Base-by-base conservation (phyloP, 2,888 invertebrate species). In the Pimpla rufipes region DNA sequence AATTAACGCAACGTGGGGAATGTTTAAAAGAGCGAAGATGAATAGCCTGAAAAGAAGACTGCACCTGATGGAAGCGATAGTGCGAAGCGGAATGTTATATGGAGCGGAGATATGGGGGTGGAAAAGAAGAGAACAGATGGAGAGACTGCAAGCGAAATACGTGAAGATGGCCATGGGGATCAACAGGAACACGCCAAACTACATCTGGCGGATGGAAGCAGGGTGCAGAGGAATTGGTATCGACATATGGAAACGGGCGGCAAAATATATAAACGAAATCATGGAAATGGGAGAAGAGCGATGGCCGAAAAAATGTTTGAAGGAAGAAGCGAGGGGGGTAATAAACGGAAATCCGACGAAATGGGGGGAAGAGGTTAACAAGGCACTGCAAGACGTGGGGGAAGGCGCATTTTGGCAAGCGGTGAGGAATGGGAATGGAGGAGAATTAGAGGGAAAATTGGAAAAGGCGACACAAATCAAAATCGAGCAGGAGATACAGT, bases 11-110 rank as follows among this genome's bases (percentile, higher is more conserved):
- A 45, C 59, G 55, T 79, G 67, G 70, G 55, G 70, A 10, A 67
- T 62, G 11, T 77, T 42, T 21, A 37, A 77, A 50, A 37, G 57
- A 47, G 40, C 52, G 13, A 55, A 21, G 7, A 77, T 50, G 10
- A 37, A 66, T 29, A 62, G 77, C 29, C 37, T 64, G 11, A 80
- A 37, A 47, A 59, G 70, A 3, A 18, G 74, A 21, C 21, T 73
- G 37, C 45, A 62, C 23, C 21, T 84, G 6, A 81, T 79, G 35
- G 68, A 83, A 6, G 21, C 40, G 8, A 4, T 82, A 3, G 75
- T 42, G 23, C 13, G 23, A 47, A 47, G 47, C n/a, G 47, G 47
- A 47, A 47, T 47, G 37, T n/a, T 59, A 35, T 11, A 59, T 37
- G 59, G 59, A 37, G 37, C 35, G n/a, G 59, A 59, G n/a, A 35